Base-by-base conservation (phyloP, 2,888 invertebrate species). In the Erannis defoliaria region DNA sequence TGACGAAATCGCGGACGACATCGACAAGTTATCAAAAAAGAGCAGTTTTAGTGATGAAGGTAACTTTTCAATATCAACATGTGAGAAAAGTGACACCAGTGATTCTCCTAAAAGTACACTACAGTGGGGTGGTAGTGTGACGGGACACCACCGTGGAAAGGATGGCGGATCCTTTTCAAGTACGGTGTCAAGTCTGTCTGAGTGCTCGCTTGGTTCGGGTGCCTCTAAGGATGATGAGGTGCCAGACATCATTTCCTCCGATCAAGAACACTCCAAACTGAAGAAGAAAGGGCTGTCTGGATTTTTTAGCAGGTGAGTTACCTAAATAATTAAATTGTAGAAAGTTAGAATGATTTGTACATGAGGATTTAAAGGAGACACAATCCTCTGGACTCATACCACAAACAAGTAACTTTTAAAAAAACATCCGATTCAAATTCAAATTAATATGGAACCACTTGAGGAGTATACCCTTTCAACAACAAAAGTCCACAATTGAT, bases 141-240 rank as follows among this genome's bases (percentile, higher is more conserved):
- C 78, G 72, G 93, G 93, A 2, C 94, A 94, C 67, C 88, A 91
- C 60, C 80, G 94, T 18, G 94, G 93, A 6, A 93, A 93, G 60
- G 94, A 94, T 78, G 94, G 94, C 49, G 94, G 95, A 2, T 95
- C 95, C 0, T 95, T 94, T 80, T 95, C 95, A 1, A 96, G 96
- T 74, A 96, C 95, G 18, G 94, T 95, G 55, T 96, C 96, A 8
- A 96, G 95, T 78, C 85, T 95, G 31, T 96, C 96, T n/a, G 96
- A 96, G 82, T 94, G 94, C 56, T 96, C 96, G 0, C 91, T 95
- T 2, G 95, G 95, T 4, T 95, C 95, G 68, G 91, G 89, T 67
- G 85, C 91, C 3, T 94, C 94, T 0, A 90, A 90, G 51, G 94
- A 94, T 18, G 94, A 94, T 64, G 90, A 89, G 38, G 70, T 80